Base-by-base conservation (phyloP, 2,113 vertebrate genomes). In the Kryptolebias marmoratus region DNA sequence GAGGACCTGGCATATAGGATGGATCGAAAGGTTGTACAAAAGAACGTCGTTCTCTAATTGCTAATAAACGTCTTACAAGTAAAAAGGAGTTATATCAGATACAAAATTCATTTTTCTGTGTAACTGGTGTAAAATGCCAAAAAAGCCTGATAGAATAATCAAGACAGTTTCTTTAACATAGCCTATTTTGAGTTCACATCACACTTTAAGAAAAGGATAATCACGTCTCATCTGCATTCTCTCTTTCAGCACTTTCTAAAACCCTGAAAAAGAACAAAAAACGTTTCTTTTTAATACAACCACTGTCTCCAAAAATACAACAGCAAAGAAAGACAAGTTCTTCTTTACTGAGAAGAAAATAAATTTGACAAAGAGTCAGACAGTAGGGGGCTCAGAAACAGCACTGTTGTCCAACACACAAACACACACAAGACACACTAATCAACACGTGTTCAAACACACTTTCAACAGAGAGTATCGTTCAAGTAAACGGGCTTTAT, bases 401-500 rank as follows among this genome's bases (percentile, higher is more conserved):
- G 89, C 88, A 85, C 88, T 84, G 82, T 77, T 89, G 77, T 88
- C 86, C 84, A 80, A 88, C 78, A 73, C 67, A 65, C 77, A 28
- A 62, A 50, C 5, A 77, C 59, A 67, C 15, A 48, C n/a, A 85
- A 52, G 49, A 79, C 76, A 73, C 65, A 69, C 60, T 64, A 61
- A 72, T 49, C 45, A 61, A 68, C 53, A 86, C 62, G 48, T 31
- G 59, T 14, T 72, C 64, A 80, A 15, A 79, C 81, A 88, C 65
- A 86, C 82, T 69, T 84, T 76, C 63, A 79, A 90, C 79, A 85
- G 83, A 90, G 85, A 90, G 86, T 77, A 77, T 90, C 74, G 66
- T 90, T 92, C 91, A 92, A 91, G 90, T 91, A 90, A 79, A 87
- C 73, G 85, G 89, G 87, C 75, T 87, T 91, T 45, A 80, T 91